Conservation (phyloP, 2,888 invertebrate species). For the Odontothrips loti region DNA sequence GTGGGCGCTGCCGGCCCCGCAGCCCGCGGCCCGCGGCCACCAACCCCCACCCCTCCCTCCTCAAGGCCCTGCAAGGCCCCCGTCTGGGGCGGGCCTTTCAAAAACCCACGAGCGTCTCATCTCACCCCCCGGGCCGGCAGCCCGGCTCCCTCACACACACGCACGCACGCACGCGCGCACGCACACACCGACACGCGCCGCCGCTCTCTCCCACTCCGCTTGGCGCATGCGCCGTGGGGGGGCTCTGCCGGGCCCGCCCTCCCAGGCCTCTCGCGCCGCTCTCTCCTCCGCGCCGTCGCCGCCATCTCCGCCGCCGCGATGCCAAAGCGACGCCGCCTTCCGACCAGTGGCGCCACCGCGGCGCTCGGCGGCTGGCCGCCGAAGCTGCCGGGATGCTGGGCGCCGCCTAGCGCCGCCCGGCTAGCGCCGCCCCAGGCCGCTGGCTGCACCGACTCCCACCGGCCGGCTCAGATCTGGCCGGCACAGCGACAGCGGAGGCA, state of each 20-base stretch:
- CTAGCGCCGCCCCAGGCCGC: too few species aligned
- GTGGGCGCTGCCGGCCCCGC: too few species aligned
- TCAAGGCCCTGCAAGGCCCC: too few species aligned
- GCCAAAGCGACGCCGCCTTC: neutral
- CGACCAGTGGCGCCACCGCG: slow-evolving; percentile 13
- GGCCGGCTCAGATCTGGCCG: too few species aligned
- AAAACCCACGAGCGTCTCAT: neutral
- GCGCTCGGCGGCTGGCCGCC: neutral
- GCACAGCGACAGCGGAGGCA: too few species aligned
- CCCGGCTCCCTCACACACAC: neutral
- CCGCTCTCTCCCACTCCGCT: neutral
- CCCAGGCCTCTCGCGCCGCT: neutral
- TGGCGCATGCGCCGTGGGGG: neutral
- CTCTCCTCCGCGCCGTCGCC: neutral
- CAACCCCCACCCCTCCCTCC: too few species aligned
- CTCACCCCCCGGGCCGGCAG: too few species aligned
- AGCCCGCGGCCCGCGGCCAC: too few species aligned
- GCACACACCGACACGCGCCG: neutral
- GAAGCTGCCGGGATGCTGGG: neutral
- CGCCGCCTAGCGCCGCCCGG: neutral
- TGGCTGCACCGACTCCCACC: too few species aligned
- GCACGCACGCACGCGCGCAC: neutral
- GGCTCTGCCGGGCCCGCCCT: neutral
- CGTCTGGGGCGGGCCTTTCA: neutral
- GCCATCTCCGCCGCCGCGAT: neutral